A percentile compares a stretch with the other conserved stretches of the same genome.
Evolutionary conservation across 2,888 invertebrate species (phyloP).

Genomic region (Eristalis pertinax): DNA sequence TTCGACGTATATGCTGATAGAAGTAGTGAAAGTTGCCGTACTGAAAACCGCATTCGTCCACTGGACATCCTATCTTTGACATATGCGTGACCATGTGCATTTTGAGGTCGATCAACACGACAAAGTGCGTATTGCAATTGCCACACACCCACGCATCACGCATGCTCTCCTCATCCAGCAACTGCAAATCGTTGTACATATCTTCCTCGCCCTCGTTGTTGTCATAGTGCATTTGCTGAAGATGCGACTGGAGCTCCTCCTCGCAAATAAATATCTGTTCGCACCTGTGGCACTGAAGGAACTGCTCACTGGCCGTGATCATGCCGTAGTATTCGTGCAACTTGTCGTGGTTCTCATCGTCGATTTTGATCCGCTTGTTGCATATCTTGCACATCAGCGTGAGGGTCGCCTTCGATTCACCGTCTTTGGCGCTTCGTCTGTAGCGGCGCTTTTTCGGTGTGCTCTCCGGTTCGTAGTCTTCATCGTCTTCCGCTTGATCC

Average conservation of each 20-base stretch:
- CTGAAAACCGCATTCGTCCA: slow-evolving; percentile 55
- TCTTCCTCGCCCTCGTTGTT: slow-evolving; percentile 48
- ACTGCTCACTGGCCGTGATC: slow-evolving; percentile 36
- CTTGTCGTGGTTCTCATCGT: slow-evolving; percentile 59
- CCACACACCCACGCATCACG: slow-evolving; percentile 49
- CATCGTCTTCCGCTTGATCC: slow-evolving; percentile 15
- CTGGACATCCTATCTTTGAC: slow-evolving; percentile 51
- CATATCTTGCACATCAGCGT: slow-evolving; percentile 65
- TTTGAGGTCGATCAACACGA: slow-evolving; percentile 39
- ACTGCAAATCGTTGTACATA: slow-evolving; percentile 33
- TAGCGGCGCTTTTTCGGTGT: slow-evolving; percentile 41
- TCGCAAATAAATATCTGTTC: slow-evolving; percentile 49
- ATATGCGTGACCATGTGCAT: slow-evolving; percentile 68
- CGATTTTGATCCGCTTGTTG: slow-evolving; percentile 59
- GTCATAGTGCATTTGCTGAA: slow-evolving; percentile 50
- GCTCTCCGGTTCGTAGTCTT: slow-evolving; percentile 21
- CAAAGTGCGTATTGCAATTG: slow-evolving; percentile 47
- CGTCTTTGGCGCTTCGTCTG: slow-evolving; percentile 40
- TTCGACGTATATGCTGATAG: slow-evolving; percentile 58
- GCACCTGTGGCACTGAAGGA: slow-evolving; percentile 51
- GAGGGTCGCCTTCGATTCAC: slow-evolving; percentile 29
- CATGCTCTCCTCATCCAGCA: slow-evolving; percentile 47
- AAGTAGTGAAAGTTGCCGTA: slow-evolving; percentile 63
- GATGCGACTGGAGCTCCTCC: slow-evolving; percentile 43
- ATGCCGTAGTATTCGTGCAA: slow-evolving; percentile 54